Percentiles rank a stretch among this genome's conserved stretches.
Evolutionary conservation across 2,888 invertebrate species (phyloP).

Genomic region (Bombylius major): DNA sequence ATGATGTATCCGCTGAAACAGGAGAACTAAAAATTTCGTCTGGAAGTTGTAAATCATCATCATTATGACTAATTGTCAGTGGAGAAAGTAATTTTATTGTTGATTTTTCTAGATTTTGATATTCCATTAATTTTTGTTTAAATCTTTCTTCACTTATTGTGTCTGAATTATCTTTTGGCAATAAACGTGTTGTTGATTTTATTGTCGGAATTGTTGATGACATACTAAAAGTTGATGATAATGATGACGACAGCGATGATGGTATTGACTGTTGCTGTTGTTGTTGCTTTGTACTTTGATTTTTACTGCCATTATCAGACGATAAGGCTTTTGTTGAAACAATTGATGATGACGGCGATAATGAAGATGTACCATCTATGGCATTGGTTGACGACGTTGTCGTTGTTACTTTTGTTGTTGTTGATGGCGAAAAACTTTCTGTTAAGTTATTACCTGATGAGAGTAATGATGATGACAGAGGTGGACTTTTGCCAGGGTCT

Average conservation of each 20-base stretch:
- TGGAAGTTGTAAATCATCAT: neutral
- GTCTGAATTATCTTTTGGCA: conserved; percentile 38
- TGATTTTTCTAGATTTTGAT: neutral
- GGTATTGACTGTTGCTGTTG: neutral
- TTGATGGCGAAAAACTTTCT: neutral
- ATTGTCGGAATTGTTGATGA: conserved; percentile 37
- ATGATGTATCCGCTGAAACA: neutral
- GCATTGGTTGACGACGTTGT: too few relatives aligned
- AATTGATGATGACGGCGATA: neutral
- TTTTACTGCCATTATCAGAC: neutral
- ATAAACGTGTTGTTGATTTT: conserved; percentile 26
- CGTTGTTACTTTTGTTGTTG: too few relatives aligned
- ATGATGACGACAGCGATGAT: conserved; percentile 19
- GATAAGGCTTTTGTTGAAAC: neutral
- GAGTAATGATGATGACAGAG: neutral
- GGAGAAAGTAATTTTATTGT: neutral
- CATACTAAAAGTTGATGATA: conserved; percentile 15
- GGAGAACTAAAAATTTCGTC: conserved; percentile 3
- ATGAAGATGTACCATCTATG: too few relatives aligned
- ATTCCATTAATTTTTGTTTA: conserved; percentile 42
- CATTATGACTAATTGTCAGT: neutral
- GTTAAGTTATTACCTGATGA: neutral
- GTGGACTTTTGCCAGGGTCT: conserved; percentile 13
- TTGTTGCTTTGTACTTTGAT: neutral
- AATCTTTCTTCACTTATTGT: conserved; percentile 42